Percentiles rank a stretch among this genome's conserved stretches.
These are phyloP conservation scores for Chalcosyrphus nemorum DNA, from an alignment of 2,888 invertebrate genomes.

Conservation along the genomic window DNA sequence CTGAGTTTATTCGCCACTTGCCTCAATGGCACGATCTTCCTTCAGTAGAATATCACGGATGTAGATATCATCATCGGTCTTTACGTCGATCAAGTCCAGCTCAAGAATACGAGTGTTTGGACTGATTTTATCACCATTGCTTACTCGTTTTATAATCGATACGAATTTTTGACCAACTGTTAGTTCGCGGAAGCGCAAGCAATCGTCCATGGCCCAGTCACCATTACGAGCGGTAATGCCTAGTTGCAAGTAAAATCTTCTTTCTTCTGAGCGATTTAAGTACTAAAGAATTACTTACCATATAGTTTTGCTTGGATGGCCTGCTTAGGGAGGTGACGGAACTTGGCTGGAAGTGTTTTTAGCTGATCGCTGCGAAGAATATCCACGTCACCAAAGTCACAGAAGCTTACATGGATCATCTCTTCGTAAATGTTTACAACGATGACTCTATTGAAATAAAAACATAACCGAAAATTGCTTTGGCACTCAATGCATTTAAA, in stretches of 20 bases:
- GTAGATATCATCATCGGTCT: slow-evolving; percentile 86
- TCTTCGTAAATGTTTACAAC: slow-evolving; percentile 84
- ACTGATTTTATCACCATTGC: slow-evolving; percentile 85
- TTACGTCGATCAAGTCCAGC: slow-evolving; percentile 88
- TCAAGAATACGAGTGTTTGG: slow-evolving; percentile 85
- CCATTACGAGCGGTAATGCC: slow-evolving; percentile 83
- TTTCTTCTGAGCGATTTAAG: no score
- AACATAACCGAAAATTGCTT: no score
- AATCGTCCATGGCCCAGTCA: slow-evolving; percentile 85
- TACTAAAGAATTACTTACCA: slow-evolving; percentile 82
- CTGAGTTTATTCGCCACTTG: slow-evolving; percentile 12
- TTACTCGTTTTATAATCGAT: slow-evolving; percentile 86
- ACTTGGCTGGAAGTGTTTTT: slow-evolving; percentile 83
- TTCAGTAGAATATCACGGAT: slow-evolving; percentile 86
- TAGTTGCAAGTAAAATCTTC: no score
- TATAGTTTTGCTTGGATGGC: slow-evolving; percentile 86
- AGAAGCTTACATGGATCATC: slow-evolving; percentile 85
- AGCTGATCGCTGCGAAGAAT: slow-evolving; percentile 84
- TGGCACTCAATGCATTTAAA: no score
- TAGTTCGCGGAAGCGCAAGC: slow-evolving; percentile 87
- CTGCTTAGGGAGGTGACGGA: slow-evolving; percentile 85
- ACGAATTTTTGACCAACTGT: slow-evolving; percentile 88
- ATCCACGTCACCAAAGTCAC: slow-evolving; percentile 86
- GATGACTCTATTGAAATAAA: slow-evolving; percentile 82
- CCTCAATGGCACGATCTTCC: slow-evolving; percentile 84